Percentiles rank a stretch among this genome's conserved stretches.
These are phyloP conservation scores for Melanotaenia maccullochi DNA, from an alignment of 2,797 vertebrate species.

Conservation along the genomic window DNA sequence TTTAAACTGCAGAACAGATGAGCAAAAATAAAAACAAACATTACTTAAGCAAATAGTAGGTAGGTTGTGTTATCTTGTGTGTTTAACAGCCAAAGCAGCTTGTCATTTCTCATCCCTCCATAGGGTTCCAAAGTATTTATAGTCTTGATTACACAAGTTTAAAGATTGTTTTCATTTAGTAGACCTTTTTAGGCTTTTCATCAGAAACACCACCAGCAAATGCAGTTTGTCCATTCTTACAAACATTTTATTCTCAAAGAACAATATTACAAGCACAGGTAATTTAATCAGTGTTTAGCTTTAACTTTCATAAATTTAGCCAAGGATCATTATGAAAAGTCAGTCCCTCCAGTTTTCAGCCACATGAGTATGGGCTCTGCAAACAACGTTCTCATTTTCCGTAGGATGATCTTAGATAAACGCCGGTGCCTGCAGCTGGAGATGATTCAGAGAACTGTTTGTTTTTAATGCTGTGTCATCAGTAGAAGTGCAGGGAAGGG, in stretches of 20 bases:
- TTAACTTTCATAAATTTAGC: conserved; percentile 24
- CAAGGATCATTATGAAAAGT: conserved; percentile 22
- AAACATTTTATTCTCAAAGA: conserved; percentile 19
- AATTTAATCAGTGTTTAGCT: conserved; percentile 43
- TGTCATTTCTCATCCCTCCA: background rate
- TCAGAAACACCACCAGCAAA: conserved; percentile 13
- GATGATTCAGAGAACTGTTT: conserved; percentile 61
- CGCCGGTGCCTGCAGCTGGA: conserved; percentile 24
- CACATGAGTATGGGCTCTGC: conserved; percentile 1
- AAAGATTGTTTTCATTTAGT: conserved; percentile 35
- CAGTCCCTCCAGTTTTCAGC: conserved; percentile 24
- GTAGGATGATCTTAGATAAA: conserved; percentile 46
- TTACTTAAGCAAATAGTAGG: too few relatives aligned
- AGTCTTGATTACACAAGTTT: background rate
- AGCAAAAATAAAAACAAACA: too few relatives aligned
- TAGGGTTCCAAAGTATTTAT: background rate
- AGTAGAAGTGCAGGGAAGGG: conserved; percentile 59
- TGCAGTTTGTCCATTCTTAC: background rate
- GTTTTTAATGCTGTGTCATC: conserved; percentile 67
- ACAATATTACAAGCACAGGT: too few relatives aligned
- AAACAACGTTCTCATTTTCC: conserved; percentile 43
- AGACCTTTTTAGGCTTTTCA: conserved; percentile 29
- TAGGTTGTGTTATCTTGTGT: background rate
- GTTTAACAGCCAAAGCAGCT: background rate
- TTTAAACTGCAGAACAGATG: background rate